A percentile compares a stretch with the other conserved stretches of the same genome.
phyloP scores from a whole-genome alignment of 2,113 vertebrate species.

The Silurus meridionalis region DNA sequence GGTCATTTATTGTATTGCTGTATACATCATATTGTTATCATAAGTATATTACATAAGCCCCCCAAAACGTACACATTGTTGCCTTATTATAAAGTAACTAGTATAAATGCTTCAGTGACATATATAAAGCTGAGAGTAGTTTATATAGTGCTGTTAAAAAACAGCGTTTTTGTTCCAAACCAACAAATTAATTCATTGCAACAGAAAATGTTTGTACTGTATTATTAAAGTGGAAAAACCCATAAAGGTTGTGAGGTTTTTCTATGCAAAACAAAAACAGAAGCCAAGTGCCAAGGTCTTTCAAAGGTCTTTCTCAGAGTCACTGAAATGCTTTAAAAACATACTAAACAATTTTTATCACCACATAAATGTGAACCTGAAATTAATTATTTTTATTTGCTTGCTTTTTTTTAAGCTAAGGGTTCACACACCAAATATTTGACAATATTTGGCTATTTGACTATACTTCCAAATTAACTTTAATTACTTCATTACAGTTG shows the following conservation, averaged over 20 bases:
- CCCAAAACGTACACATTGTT: neutral
- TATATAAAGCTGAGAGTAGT: neutral
- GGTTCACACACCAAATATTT: neutral
- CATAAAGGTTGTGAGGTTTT: neutral
- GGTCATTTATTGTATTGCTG: conserved; percentile 4
- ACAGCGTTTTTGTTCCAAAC: neutral
- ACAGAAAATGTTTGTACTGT: neutral
- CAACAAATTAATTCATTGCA: neutral
- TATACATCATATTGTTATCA: neutral
- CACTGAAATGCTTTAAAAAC: neutral
- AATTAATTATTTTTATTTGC: neutral
- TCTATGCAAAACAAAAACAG: neutral
- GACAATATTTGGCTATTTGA: neutral
- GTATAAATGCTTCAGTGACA: neutral
- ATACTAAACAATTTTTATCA: neutral
- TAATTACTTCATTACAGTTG: neutral
- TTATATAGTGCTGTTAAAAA: neutral
- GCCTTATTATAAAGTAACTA: neutral
- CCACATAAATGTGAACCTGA: neutral
- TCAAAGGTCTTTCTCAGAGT: neutral
- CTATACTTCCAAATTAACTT: too few species aligned
- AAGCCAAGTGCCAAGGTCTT: neutral
- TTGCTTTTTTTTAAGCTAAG: neutral
- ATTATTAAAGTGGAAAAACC: neutral
- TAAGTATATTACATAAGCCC: too few species aligned